Base-by-base conservation (phyloP, 2,888 invertebrate species). In the Lagria hirta region DNA sequence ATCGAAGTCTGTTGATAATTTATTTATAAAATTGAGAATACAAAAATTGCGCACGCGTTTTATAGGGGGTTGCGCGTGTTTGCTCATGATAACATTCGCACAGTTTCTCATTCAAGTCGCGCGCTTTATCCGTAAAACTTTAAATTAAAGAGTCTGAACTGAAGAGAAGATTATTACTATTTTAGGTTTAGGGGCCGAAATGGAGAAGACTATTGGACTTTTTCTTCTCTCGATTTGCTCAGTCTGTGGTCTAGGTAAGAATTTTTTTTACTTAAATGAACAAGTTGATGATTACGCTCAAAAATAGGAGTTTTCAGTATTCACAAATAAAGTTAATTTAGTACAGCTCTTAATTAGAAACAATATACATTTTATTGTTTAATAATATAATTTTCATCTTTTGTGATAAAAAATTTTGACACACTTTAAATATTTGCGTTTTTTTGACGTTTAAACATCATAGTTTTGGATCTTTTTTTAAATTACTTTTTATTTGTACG, bases 31-130 rank as follows among this genome's bases (percentile, higher is more conserved):
- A 28, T 18, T 11, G n/a, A 8, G 28, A 35, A 36, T 20, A 18
- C 6, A 12, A 14, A 12, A 32, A 17, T 37, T 13, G 44, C 44
- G 44, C 44, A 44, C 24, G 44, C 44, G 44, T 43, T 35, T 22
- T 23, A 22, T 29, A 44, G 27, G 30, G 33, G 38, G 44, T 32
- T 44, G 44, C 44, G 44, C 44, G 44, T 44, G 43, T 43, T 43
- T 34, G 10, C 17, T 28, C 2, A 8, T 26, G 44, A 44, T 44
- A 44, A 38, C 37, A 38, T 44, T 37, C 22, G 6, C 16, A 22
- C 24, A 29, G 36, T 23, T 44, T 32, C 43, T 20, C 44, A 44
- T 38, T 44, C 44, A 44, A 44, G 38, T 37, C 37, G 44, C 44
- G 44, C 44, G 33, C 17, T 44, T 44, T 44, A 27, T 26, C 14